These are phyloP conservation scores for Gambusia holbrooki DNA, from an alignment of 2,113 vertebrate species.

Conservation along the genomic window DNA sequence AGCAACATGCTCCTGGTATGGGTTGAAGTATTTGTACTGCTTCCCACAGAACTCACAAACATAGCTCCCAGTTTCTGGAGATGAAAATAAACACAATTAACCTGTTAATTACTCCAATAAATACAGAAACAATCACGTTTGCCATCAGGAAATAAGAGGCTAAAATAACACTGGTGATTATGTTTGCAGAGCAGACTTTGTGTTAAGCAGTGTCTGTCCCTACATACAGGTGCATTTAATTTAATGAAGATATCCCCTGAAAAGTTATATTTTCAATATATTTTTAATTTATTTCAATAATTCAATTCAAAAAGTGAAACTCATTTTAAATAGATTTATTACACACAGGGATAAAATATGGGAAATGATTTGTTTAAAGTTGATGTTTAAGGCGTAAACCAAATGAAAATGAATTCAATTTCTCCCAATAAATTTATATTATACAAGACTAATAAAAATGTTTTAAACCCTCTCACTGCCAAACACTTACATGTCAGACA, in stretches of 20 bases:
- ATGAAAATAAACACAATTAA: conserved; percentile 46
- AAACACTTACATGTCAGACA: no score
- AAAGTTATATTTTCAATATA: background rate
- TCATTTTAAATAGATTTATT: background rate
- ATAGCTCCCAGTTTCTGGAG: conserved; percentile 95
- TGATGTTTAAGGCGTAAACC: no score
- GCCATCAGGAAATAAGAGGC: conserved; percentile 26
- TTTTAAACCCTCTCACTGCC: no score
- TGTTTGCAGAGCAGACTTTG: conserved; percentile 12
- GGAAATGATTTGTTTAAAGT: background rate
- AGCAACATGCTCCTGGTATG: conserved; percentile 98
- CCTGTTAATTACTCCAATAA: conserved; percentile 4
- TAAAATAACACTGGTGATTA: conserved; percentile 9
- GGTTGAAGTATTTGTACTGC: conserved; percentile 99
- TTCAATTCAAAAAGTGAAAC: background rate
- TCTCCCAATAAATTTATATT: no score
- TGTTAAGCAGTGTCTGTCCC: conserved; percentile 20
- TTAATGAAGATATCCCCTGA: background rate
- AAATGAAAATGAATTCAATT: no score
- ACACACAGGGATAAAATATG: background rate
- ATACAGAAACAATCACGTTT: conserved; percentile 10
- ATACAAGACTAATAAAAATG: no score
- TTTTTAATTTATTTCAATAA: background rate
- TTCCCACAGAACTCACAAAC: conserved; percentile 98
- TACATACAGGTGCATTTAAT: background rate